Conservation (phyloP, 2,797 vertebrate genomes). For the Artibeus lituratus region DNA sequence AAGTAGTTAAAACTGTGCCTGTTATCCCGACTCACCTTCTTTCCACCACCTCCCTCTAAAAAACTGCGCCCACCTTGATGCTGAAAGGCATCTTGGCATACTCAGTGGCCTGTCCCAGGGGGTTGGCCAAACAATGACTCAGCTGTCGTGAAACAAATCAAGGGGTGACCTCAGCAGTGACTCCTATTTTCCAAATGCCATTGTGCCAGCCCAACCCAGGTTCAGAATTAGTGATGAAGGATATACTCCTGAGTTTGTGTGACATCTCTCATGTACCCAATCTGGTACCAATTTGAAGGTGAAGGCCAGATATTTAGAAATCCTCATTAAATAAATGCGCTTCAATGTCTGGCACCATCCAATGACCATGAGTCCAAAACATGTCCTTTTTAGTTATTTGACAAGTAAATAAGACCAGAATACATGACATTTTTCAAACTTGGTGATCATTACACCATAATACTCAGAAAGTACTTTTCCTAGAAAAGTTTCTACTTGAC, state of each 20-base stretch:
- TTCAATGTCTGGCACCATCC: not conserved
- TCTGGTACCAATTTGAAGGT: not conserved
- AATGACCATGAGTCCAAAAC: not conserved
- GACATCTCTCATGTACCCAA: not conserved
- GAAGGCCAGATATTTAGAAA: conserved; percentile 3
- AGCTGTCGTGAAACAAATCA: not conserved
- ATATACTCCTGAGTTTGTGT: not conserved
- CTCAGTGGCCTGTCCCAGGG: not conserved
- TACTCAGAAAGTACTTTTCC: conserved; percentile 9
- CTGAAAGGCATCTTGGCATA: not conserved
- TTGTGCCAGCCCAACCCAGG: not conserved
- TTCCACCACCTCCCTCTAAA: not conserved
- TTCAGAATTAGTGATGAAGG: not conserved
- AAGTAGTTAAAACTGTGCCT: not conserved
- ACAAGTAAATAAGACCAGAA: conserved; percentile 7
- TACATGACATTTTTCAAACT: not conserved
- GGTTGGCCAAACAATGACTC: conserved; percentile 31
- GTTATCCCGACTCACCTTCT: not conserved
- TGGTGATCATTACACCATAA: not conserved
- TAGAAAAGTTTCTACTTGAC: conserved; percentile 1
- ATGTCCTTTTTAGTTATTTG: not conserved
- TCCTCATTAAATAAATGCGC: not conserved
- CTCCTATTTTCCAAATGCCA: conserved; percentile 33
- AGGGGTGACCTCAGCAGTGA: not conserved
- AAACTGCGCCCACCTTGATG: not conserved